phyloP scores from a whole-genome alignment of 1,140 invertebrate genomes.

The Saccostrea echinata region DNA sequence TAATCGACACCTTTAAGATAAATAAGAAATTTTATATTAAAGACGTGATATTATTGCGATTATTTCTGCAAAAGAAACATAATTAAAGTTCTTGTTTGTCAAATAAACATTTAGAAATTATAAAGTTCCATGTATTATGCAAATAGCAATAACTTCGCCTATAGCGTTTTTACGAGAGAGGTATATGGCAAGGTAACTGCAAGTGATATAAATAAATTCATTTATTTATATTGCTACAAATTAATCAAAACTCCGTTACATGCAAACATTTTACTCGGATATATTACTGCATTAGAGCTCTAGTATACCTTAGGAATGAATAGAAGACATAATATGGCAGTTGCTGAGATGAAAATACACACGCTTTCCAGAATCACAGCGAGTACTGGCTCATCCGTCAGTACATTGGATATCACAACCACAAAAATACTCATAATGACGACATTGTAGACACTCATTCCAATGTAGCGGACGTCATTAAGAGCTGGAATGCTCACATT shows the following conservation, averaged over 20 bases:
- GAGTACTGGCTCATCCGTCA: constrained; percentile 90
- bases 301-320: constrained; percentile 89
- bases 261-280: too few species aligned
- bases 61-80: too few species aligned
- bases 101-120: neutral
- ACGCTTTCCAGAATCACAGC: constrained; percentile 91
- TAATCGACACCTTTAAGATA: constrained; percentile 80
- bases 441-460: constrained; percentile 92
- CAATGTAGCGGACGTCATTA: constrained; percentile 78
- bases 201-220: too few species aligned
- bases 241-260: too few species aligned
- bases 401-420: constrained; percentile 90
- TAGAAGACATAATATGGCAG: constrained; percentile 90
- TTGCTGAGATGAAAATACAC: constrained; percentile 91
- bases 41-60: too few species aligned
- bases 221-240: too few species aligned
- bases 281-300: too few species aligned
- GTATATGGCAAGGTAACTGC: too few species aligned
- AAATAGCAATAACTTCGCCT: too few species aligned
- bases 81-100: neutral
- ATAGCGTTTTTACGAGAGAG: too few species aligned
- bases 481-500: constrained; percentile 77
- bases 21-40: too few species aligned
- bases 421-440: constrained; percentile 93
- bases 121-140: neutral